Evolutionary conservation across 2,113 vertebrate genomes (phyloP).

Genomic region (Pedionomus torquatus): DNA sequence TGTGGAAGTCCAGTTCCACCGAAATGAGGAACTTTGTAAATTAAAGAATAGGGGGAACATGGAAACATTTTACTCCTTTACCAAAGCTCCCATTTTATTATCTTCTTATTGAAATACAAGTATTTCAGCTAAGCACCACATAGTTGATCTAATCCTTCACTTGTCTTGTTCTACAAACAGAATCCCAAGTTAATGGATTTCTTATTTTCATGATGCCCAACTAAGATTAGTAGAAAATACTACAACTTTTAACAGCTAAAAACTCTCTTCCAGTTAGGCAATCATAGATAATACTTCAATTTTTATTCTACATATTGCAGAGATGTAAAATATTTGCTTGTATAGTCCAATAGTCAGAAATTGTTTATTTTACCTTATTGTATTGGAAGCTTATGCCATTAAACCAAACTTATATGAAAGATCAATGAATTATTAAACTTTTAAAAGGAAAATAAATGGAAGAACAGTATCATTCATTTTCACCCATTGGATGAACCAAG

Average conservation of each 20-base stretch:
- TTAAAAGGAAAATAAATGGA: conserved; percentile 11
- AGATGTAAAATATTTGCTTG: background rate
- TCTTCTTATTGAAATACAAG: background rate
- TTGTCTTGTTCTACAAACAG: background rate
- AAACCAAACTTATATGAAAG: background rate
- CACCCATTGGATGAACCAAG: background rate
- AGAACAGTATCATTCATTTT: background rate
- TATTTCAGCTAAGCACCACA: background rate
- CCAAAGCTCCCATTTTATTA: background rate
- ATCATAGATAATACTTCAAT: background rate
- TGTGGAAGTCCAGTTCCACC: background rate
- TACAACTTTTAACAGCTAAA: background rate
- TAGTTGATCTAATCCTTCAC: background rate
- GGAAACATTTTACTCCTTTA: background rate
- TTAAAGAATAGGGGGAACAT: background rate
- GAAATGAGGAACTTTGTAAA: background rate
- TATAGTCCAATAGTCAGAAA: background rate
- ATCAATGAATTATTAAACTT: background rate
- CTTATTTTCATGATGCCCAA: background rate
- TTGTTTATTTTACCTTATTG: background rate
- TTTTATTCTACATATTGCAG: background rate
- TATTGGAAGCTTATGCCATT: background rate
- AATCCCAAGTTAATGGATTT: background rate
- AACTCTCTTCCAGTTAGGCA: background rate
- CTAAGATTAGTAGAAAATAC: background rate